Evolutionary conservation across 2,113 vertebrate species (phyloP).

Genomic region (Ascaphus truei): DNA sequence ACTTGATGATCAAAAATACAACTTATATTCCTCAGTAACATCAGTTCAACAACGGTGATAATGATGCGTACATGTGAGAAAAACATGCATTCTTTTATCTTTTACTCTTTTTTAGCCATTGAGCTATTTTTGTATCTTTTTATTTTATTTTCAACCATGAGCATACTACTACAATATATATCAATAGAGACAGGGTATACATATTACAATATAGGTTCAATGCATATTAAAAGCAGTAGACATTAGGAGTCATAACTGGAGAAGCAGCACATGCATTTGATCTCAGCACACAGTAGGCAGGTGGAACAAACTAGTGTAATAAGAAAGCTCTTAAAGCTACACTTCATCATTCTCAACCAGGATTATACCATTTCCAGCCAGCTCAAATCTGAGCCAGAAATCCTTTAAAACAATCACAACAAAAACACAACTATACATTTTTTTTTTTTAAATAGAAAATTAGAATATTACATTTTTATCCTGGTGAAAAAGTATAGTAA

Average conservation of each 20-base stretch:
- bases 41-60: background rate
- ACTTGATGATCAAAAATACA: conserved; percentile 59
- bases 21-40: conserved; percentile 42
- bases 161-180: background rate
- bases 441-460: too few relatives aligned
- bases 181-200: too few relatives aligned
- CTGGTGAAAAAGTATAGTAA: too few relatives aligned
- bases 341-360: background rate
- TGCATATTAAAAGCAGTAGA: background rate
- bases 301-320: background rate
- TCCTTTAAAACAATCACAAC: background rate
- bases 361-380: background rate
- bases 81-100: background rate
- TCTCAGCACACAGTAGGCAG: background rate
- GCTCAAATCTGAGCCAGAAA: background rate
- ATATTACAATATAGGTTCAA: background rate
- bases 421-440: too few relatives aligned
- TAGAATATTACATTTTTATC: too few relatives aligned
- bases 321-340: background rate
- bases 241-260: background rate
- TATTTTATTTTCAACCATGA: background rate
- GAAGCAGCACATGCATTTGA: background rate
- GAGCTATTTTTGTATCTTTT: background rate
- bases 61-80: background rate
- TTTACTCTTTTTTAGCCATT: conserved; percentile 1